Base-by-base conservation (phyloP, 2,888 invertebrate species). In the Flexamia atlantica region DNA sequence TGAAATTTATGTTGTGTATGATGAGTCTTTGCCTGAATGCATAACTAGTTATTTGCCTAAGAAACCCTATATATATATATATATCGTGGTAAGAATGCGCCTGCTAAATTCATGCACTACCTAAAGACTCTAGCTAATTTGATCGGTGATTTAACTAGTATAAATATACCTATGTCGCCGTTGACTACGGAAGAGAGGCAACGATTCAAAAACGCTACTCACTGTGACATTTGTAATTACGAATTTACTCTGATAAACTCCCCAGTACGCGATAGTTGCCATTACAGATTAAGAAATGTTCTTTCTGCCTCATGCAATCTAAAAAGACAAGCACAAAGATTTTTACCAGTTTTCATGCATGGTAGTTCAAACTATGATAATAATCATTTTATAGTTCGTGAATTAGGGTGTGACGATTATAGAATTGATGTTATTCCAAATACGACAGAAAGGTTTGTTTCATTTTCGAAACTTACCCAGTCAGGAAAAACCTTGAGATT, bases 221-320 rank as follows among this genome's bases (percentile, higher is more conserved):
- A 14, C 17, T 80, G 80, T 53, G 50, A 80, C 23, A 80, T 80
- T 28, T 80, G 80, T 80, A 30, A 53, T 17, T 1, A 17, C 14
- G 17, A 25, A 30, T 50, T 80, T 30, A 80, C 50, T 2, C 25
- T 32, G 46, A 3, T 28, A 4, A 50, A 17, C 14, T 46, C 42
- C 23, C 23, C 46, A 28, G 50, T 50, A 50, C 80, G 80, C n/a
- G 80, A 80, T 53, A 50, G 53, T n/a, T 80, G 80, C 53, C 80
- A 80, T 80, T 14, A 53, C 9, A 80, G 23, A 12, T 80, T 50
- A 25, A 80, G 80, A 53, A 50, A 30, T 53, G 80, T 50, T 4
- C 50, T 80, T 30, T 80, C 53, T 30, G 30, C 12, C 4, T 46
- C 20, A 25, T 80, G 80, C 20, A 80, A 80, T 23, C 28, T 80